Base-by-base conservation (phyloP, 2,888 invertebrate genomes). In the Lithophane socia region DNA sequence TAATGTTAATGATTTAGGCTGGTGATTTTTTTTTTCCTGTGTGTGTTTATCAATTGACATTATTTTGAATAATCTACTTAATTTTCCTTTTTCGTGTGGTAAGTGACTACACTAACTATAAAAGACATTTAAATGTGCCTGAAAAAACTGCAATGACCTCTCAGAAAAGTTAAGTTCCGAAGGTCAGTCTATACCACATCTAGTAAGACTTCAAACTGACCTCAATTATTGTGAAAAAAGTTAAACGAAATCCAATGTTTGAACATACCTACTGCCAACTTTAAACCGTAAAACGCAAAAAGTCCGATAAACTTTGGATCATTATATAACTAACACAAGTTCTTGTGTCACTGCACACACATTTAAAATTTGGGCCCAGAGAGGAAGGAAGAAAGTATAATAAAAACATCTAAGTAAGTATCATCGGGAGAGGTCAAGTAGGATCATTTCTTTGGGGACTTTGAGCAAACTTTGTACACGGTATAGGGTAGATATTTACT, bases 341-440 rank as follows among this genome's bases (percentile, higher is more conserved):
- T 13, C 29, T 44, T 66, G 18, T 79, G 4, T 56, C n/a, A 2
- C 9, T 42, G 56, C 21, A 63, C 61, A 64, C 7, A 58, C 21
- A 58, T 67, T 68, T 72, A 56, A 72, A 68, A 68, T 66, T 67
- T 56, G 65, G 52, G 60, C n/a, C 70, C 12, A 65, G 0, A 47
- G 29, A n/a, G 47, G 56, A 71, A 67, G 54, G 47, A 47, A 37
- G n/a, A 60, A 61, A 66, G 68, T 69, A 60, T 56, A 63, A 70
- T 56, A 83, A 72, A 83, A 83, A 63, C 68, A 37, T 63, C 80
- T 69, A 65, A 63, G 64, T 69, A 65, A 82, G 84, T 66, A 63
- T 75, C 84, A 70, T 83, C 21, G 66, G 75, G 49, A 5, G 63
- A 75, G 84, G 86, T 86, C 86, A 79, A 84, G 86, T 24, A 18